Conservation (phyloP, 1,140 invertebrate genomes). For the Drosophila sproati region DNA sequence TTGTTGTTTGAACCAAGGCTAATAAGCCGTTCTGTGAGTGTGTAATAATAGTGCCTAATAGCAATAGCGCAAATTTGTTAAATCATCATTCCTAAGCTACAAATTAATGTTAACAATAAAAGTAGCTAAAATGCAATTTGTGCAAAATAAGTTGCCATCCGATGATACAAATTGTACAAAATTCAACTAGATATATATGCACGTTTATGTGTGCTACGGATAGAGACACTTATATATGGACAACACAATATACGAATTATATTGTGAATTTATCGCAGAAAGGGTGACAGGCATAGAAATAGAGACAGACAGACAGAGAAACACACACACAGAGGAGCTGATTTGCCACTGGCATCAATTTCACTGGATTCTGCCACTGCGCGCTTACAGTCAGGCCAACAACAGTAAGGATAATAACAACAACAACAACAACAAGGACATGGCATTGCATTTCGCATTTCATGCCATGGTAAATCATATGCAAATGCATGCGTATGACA, state of each 20-base stretch:
- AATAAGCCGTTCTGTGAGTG: constrained; percentile 53
- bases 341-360: constrained; percentile 45
- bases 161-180: constrained; percentile 40
- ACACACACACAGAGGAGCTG: constrained; percentile 9
- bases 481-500: constrained; percentile 82
- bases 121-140: constrained; percentile 58
- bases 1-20: constrained; percentile 31
- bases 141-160: constrained; percentile 36
- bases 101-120: constrained; percentile 66
- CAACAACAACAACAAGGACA: constrained; percentile 2
- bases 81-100: constrained; percentile 75
- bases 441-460: constrained; percentile 27
- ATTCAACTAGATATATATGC: constrained; percentile 31
- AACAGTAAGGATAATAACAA: constrained; percentile 10
- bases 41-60: constrained; percentile 34
- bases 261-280: constrained; percentile 17
- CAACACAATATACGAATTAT: constrained; percentile 43
- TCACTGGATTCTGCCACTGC: constrained; percentile 37
- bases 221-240: neutral
- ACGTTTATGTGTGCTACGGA: neutral
- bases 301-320: neutral
- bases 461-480: constrained; percentile 63
- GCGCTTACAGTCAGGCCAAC: constrained; percentile 32
- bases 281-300: neutral
- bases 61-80: constrained; percentile 52